These are phyloP conservation scores for Leptodactylus fallax DNA, from an alignment of 2,797 vertebrate species.

Conservation along the genomic window DNA sequence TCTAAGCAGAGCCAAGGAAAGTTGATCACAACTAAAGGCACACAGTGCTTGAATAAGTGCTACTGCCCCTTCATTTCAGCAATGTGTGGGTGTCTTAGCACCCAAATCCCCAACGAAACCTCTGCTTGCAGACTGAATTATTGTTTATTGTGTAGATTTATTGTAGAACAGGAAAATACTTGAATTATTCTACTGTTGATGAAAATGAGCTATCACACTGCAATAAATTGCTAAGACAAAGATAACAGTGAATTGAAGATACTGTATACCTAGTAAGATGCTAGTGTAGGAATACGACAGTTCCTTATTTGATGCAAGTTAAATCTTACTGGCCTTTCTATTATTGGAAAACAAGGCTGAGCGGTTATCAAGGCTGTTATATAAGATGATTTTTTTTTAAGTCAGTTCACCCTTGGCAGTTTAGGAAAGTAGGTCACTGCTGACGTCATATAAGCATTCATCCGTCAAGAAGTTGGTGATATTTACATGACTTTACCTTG, in stretches of 20 bases:
- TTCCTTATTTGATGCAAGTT: conserved; percentile 30
- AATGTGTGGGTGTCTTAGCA: too few species aligned
- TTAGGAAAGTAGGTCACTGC: conserved; percentile 74
- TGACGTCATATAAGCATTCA: conserved; percentile 62
- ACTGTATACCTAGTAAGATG: not conserved
- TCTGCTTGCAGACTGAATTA: too few species aligned
- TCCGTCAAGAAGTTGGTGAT: conserved; percentile 42
- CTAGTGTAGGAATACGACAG: not conserved
- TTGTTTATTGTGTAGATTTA: too few species aligned
- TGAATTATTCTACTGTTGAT: too few species aligned
- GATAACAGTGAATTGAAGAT: not conserved
- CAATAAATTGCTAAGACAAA: not conserved
- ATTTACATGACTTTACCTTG: conserved; percentile 50
- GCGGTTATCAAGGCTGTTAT: conserved; percentile 75
- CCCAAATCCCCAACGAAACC: too few species aligned
- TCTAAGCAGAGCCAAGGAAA: too few species aligned
- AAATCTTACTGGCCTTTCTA: conserved; percentile 39
- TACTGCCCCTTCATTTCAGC: too few species aligned
- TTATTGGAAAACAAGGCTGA: conserved; percentile 57
- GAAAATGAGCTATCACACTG: too few species aligned
- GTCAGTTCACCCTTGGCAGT: conserved; percentile 68
- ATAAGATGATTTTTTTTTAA: conserved; percentile 79
- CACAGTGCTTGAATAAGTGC: too few species aligned
- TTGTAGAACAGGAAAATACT: too few species aligned
- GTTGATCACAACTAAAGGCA: too few species aligned